Base-by-base conservation (phyloP, 2,888 invertebrate species). In the Augochlorella aurata region DNA sequence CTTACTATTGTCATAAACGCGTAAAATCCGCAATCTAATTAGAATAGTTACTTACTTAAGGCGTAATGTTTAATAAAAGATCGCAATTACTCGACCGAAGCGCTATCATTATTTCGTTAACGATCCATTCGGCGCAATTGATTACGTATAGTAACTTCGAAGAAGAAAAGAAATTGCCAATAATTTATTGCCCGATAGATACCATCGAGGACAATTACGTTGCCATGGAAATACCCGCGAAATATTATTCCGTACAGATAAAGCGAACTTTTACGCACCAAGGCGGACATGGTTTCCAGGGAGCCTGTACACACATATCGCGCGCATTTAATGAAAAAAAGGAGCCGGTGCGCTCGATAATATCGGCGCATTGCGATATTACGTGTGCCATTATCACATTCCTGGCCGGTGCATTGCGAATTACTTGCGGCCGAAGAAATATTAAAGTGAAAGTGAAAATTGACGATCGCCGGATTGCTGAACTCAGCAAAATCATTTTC, bases 381-480 rank as follows among this genome's bases (percentile, higher is more conserved):
- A 69, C 76, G 77, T 69, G 74, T 82, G 79, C 66, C 77, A 77
- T 78, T 84, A 81, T 74, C 76, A 66, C 76, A 67, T 71, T 71
- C 76, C 79, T n/a, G 14, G 21, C 45, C 68, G 44, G 61, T 52
- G 65, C 63, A 68, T 74, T 81, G 73, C 74, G 79, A 82, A 82
- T 82, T 74, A 67, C 61, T 74, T 38, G 38, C 18, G 70, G 70
- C 24, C 68, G 71, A 70, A 79, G 71, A 52, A 80, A 80, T 66
- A 83, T 63, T 65, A 65, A 50, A 77, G 73, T 78, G 77, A 82
- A 83, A 84, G 75, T 70, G 86, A 58, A 74, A 72, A 69, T 52
- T 69, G 49, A 38, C n/a, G 58, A 71, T 50, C 49, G 29, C 24
- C 44, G 44, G 52, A 71, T 70, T 24, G 29, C 69, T 71, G 29